Percentiles rank a stretch among this genome's conserved stretches.
Evolutionary conservation across 2,113 vertebrate genomes (phyloP).

Genomic region (Salminus brasiliensis): DNA sequence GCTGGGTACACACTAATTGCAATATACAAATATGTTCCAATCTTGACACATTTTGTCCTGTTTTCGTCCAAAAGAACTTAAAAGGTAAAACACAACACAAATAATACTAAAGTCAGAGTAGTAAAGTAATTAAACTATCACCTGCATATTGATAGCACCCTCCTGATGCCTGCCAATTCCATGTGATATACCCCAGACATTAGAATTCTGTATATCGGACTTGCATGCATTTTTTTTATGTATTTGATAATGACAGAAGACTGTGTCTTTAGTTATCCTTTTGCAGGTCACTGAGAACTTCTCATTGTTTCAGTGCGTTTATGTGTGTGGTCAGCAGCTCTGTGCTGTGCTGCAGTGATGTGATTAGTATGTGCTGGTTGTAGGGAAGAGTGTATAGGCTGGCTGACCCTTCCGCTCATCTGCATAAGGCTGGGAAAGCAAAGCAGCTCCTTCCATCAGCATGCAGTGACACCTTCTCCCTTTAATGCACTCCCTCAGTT

Average conservation of each 20-base stretch:
- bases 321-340: background rate
- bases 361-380: constrained; percentile 67
- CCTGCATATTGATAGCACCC: no score
- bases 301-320: background rate
- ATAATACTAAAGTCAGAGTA: no score
- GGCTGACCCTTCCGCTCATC: constrained; percentile 69
- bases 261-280: background rate
- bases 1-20: no score
- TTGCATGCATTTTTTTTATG: background rate
- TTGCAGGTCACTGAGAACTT: background rate
- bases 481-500: constrained; percentile 80
- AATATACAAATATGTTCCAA: no score
- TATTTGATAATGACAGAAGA: background rate
- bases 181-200: no score
- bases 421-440: constrained; percentile 69
- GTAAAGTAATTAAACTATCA: no score
- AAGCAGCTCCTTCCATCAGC: constrained; percentile 75
- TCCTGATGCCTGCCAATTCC: no score
- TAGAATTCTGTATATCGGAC: no score
- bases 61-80: no score
- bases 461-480: constrained; percentile 72
- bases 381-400: constrained; percentile 60
- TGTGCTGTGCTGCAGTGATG: background rate
- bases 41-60: no score
- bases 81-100: no score